Percentiles rank a stretch among this genome's conserved stretches.
phyloP scores from a whole-genome alignment of 2,888 invertebrate species.

The Syrista parreyssii region DNA sequence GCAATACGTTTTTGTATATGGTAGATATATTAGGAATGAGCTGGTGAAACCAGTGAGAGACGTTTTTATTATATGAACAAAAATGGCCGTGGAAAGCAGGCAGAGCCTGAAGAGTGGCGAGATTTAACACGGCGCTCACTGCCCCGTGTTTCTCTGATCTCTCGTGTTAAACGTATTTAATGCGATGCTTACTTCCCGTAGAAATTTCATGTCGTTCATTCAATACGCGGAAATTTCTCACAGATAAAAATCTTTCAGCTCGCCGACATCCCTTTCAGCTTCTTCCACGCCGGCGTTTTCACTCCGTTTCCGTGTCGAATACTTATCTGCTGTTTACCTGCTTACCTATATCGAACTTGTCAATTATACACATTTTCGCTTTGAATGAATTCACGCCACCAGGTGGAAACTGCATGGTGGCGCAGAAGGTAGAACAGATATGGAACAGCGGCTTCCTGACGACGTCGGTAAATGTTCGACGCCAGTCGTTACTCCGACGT shows the following conservation, averaged over 20 bases:
- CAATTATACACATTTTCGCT: neutral
- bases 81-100: neutral
- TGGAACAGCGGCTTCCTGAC: slow-evolving; percentile 25
- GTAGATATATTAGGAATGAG: neutral
- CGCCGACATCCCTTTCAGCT: neutral
- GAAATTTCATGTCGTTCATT: neutral
- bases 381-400: neutral
- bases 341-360: neutral
- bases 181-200: neutral
- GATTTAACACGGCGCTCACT: neutral
- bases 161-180: neutral
- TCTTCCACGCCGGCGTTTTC: neutral
- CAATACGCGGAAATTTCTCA: neutral
- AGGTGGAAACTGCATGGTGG: slow-evolving; percentile 14
- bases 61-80: neutral
- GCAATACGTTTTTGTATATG: neutral
- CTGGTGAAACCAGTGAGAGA: neutral
- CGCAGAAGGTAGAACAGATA: slow-evolving; percentile 18
- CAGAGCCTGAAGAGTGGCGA: neutral
- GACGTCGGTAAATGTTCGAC: slow-evolving; percentile 20
- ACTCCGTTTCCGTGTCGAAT: neutral
- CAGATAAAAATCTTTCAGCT: neutral
- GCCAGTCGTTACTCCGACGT: slow-evolving; percentile 27
- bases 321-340: neutral
- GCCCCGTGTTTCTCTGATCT: neutral